These are phyloP conservation scores for Drosophila ananassae DNA, from an alignment of 1,140 invertebrate genomes.

Conservation along the genomic window DNA sequence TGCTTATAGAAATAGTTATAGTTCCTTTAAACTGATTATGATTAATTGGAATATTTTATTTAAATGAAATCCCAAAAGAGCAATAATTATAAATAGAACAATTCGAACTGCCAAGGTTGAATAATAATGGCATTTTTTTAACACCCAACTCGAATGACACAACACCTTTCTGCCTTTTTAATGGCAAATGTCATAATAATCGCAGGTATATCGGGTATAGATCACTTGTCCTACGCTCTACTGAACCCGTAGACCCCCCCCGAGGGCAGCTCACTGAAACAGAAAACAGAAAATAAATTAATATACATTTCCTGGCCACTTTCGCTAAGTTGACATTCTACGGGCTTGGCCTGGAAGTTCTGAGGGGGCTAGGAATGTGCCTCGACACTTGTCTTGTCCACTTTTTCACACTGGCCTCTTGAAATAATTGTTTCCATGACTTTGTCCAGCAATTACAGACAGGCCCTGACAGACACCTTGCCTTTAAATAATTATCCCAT, in stretches of 20 bases:
- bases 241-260: neutral
- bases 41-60: no score
- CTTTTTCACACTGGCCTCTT: neutral
- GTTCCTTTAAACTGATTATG: neutral
- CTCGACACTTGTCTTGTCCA: no score
- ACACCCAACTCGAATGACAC: slow-evolving; percentile 23
- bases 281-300: neutral
- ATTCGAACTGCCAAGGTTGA: neutral
- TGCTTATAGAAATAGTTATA: slow-evolving; percentile 4
- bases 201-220: neutral
- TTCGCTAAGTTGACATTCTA: slow-evolving; percentile 30
- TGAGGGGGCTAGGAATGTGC: neutral
- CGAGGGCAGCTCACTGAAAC: neutral
- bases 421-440: no score
- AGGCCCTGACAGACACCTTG: no score
- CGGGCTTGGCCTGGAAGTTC: slow-evolving; percentile 14
- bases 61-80: neutral
- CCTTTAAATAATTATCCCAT: no score
- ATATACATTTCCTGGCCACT: slow-evolving; percentile 27
- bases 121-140: slow-evolving; percentile 19
- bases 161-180: slow-evolving; percentile 32
- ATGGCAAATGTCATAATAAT: slow-evolving; percentile 35
- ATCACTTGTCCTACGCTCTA: slow-evolving; percentile 29
- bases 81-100: slow-evolving; percentile 4
- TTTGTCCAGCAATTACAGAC: no score